Conservation (phyloP, 2,797 vertebrate genomes). For the Anas georgica region DNA sequence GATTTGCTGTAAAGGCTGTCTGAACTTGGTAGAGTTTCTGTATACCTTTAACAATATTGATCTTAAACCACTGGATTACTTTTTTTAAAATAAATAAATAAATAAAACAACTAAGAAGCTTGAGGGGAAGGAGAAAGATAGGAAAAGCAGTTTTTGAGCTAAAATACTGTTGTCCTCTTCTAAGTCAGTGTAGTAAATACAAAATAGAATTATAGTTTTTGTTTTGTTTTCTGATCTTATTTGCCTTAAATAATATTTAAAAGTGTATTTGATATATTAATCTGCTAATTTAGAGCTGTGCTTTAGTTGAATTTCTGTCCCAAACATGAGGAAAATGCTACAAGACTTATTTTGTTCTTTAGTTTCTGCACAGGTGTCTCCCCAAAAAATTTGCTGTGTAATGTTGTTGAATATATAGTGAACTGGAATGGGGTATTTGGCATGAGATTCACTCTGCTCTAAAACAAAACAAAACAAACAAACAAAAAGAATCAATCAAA, state of each 20-base stretch:
- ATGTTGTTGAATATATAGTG: neutral
- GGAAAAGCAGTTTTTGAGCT: neutral
- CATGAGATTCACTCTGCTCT: neutral
- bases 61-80: neutral
- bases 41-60: slow-evolving; percentile 1
- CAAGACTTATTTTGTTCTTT: neutral
- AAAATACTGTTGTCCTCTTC: neutral
- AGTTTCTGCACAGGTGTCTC: neutral
- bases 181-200: neutral
- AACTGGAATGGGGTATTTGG: neutral
- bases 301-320: neutral
- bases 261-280: neutral
- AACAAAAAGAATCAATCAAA: neutral
- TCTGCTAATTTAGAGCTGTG: fast-evolving
- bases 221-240: neutral
- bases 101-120: neutral
- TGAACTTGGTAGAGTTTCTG: neutral
- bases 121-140: neutral
- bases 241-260: neutral
- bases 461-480: neutral
- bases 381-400: neutral
- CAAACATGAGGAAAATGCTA: neutral
- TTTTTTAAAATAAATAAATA: neutral
- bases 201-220: neutral
- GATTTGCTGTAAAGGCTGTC: neutral